A percentile compares a stretch with the other conserved stretches of the same genome.
Conservation (phyloP, 1,140 invertebrate species). For the Drosophila willistoni region DNA sequence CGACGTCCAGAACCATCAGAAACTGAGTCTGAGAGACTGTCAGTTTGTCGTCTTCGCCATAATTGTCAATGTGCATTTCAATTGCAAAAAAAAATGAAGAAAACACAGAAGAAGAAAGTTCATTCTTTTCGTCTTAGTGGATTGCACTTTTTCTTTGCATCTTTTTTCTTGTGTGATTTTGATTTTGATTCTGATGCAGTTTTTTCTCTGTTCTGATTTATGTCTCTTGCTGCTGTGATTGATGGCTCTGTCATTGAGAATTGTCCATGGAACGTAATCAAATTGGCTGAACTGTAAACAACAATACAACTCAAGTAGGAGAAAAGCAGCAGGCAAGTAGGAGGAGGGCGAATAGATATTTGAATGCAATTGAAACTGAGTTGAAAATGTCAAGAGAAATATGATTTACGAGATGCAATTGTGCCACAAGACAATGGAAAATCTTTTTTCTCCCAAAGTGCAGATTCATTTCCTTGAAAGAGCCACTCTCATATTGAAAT, state of each 20-base stretch:
- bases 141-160: conserved; percentile 25
- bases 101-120: too few relatives aligned
- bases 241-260: conserved; percentile 67
- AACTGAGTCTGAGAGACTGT: conserved; percentile 2
- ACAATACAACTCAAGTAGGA: conserved; percentile 31
- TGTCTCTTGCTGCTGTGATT: conserved; percentile 60
- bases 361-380: conserved; percentile 55
- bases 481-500: conserved; percentile 15
- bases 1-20: conserved; percentile 26
- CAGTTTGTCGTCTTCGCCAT: conserved; percentile 17
- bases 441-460: not conserved
- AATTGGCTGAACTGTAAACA: conserved; percentile 74
- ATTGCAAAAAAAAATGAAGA: conserved; percentile 36
- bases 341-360: conserved; percentile 28
- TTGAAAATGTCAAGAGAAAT: conserved; percentile 76
- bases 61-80: conserved; percentile 57
- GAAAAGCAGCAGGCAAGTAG: not conserved
- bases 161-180: conserved; percentile 27
- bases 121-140: conserved; percentile 15
- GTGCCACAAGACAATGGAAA: conserved; percentile 39
- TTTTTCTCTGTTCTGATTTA: conserved; percentile 37
- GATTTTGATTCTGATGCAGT: conserved; percentile 26
- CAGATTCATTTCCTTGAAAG: not conserved
- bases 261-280: conserved; percentile 73
- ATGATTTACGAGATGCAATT: conserved; percentile 61